Conservation (phyloP, 2,113 vertebrate species). For the Amblyornis subalaris region DNA sequence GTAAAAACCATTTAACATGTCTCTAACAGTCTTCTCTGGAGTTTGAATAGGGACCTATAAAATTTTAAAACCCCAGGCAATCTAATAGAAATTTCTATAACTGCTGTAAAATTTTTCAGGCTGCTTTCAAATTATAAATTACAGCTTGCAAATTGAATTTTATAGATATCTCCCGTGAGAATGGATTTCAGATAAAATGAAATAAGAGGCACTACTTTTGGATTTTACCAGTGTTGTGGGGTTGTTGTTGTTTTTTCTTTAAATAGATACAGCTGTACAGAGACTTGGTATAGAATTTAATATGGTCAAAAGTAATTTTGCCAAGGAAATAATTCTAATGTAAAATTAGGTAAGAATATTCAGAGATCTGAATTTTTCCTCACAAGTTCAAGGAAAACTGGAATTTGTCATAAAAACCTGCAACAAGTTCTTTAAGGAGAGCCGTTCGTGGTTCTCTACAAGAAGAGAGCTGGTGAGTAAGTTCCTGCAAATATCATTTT, state of each 20-base stretch:
- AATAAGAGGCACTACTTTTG: not conserved
- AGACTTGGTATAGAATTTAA: not conserved
- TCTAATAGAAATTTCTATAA: not conserved
- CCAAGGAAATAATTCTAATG: not conserved
- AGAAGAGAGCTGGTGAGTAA: not conserved
- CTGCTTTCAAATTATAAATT: conserved; percentile 6
- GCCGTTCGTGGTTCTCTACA: not conserved
- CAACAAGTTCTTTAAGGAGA: not conserved
- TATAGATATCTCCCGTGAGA: not conserved
- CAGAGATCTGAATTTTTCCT: not conserved
- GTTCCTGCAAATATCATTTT: not conserved
- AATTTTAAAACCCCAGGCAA: not conserved
- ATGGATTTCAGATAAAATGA: not conserved
- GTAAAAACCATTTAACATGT: not conserved
- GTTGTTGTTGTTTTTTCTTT: fast-evolving
- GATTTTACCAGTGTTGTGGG: not conserved
- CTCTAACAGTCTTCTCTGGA: not conserved
- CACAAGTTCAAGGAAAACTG: not conserved
- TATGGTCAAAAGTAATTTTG: not conserved
- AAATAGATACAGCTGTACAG: not conserved
- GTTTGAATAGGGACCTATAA: not conserved
- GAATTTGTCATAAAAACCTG: not conserved
- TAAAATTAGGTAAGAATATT: not conserved
- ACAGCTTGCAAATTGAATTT: not conserved
- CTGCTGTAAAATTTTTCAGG: not conserved